These are phyloP conservation scores for Alviniconcha strummeri DNA, from an alignment of 2,888 invertebrate species.

Conservation along the genomic window DNA sequence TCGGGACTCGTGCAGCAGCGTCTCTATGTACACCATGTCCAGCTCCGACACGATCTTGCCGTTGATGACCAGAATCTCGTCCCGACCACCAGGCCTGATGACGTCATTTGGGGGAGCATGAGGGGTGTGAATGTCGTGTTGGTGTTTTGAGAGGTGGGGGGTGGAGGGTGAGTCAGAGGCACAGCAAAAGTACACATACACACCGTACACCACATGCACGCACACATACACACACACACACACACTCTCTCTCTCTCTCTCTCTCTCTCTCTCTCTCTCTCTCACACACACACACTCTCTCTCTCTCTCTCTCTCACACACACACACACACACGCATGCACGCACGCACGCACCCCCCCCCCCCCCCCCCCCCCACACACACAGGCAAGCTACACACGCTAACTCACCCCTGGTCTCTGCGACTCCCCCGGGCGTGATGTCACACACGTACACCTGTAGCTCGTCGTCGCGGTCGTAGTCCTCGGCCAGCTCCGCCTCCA, in stretches of 20 bases:
- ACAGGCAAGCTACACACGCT: neutral
- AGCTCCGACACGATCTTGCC: conserved; percentile 97
- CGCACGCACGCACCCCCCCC: neutral
- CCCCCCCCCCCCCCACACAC: neutral
- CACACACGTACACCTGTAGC: conserved; percentile 96
- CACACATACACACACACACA: no score
- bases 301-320: no score
- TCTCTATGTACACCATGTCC: conserved; percentile 99
- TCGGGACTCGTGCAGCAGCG: conserved; percentile 94
- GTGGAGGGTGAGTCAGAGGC: no score
- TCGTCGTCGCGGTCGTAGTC: conserved; percentile 97
- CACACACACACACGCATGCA: neutral
- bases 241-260: neutral
- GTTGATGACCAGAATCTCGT: conserved; percentile 99
- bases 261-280: no score
- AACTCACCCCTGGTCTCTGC: conserved; percentile 38
- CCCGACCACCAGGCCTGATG: conserved; percentile 94
- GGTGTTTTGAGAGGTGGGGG: neutral
- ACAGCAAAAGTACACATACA: no score
- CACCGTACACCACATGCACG: no score
- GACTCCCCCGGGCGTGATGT: conserved; percentile 90
- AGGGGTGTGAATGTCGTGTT: neutral
- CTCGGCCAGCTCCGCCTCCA: conserved; percentile 96
- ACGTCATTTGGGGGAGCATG: neutral
- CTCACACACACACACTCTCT: neutral